Base-by-base conservation (phyloP, 2,797 vertebrate genomes). In the Cyclopterus lumpus region DNA sequence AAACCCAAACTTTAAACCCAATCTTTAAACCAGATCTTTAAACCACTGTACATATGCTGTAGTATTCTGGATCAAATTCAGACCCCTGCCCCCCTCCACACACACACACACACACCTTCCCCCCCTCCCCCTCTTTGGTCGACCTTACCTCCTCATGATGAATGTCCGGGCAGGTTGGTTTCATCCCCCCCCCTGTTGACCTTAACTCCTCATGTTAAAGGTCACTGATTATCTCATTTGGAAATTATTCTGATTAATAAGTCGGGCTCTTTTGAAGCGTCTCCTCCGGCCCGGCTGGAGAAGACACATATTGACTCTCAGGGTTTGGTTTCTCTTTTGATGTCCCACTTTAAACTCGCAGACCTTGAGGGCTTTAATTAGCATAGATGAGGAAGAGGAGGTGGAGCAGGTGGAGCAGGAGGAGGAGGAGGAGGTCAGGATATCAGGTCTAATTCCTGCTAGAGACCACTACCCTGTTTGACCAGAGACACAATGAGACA, bases 301-400 rank as follows among this genome's bases (percentile, higher is more conserved):
- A 93, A 94, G 89, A 91, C 91, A 94, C 93, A 94, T 92, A 93
- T 93, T 94, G 90, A 94, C 93, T 93, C 91, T 92, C 83, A 26
- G 88, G 91, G 91, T 94, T 94, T 86, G 90, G 83, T 63, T 80
- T 82, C 81, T 92, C 92, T 89, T 94, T 95, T 94, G 92, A 94
- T 93, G 91, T 93, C 24, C 90, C 89, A 81, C 89, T 93, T 94
- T 93, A 92, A 87, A 91, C 92, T 87, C 83, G 51, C 81, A 91
- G 88, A 90, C 90, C 81, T 77, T 73, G 75, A 75, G 82, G 71
- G 81, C 68, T 65, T 86, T 88, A 90, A 93, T 93, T 91, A 93
- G 87, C 86, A 89, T 81, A 53, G 59, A 58, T 53, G 40, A 18
- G 72, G 62, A 54, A 36, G 46, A 5, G 48, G 16, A 49, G n/a